phyloP scores from a whole-genome alignment of 1,140 invertebrate species.

The Riptortus pedestris region DNA sequence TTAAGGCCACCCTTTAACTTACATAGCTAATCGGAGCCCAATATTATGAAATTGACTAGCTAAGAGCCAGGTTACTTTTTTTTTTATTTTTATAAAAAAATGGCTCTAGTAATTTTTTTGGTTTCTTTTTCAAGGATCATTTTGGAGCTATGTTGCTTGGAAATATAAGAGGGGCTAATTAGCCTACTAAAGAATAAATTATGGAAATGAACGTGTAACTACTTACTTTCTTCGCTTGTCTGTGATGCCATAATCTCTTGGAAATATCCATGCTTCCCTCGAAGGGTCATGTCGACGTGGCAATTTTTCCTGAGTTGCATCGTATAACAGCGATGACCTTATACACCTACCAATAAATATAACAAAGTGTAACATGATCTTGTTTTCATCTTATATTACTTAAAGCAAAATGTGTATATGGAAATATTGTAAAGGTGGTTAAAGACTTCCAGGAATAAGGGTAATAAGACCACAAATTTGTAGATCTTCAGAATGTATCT shows the following conservation, averaged over 20 bases:
- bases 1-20: too few species aligned
- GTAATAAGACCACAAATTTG: too few species aligned
- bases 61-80: too few species aligned
- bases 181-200: slow-evolving; percentile 28
- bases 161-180: neutral
- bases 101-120: neutral
- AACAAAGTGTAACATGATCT: neutral
- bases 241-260: slow-evolving; percentile 60
- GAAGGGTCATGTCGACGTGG: slow-evolving; percentile 57
- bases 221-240: slow-evolving; percentile 54
- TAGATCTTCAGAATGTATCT: too few species aligned
- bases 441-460: too few species aligned
- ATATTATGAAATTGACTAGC: too few species aligned
- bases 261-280: slow-evolving; percentile 58
- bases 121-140: neutral
- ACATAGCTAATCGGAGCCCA: too few species aligned
- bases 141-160: neutral
- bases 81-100: neutral
- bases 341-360: slow-evolving; percentile 42
- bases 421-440: too few species aligned
- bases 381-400: neutral
- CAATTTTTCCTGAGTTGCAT: slow-evolving; percentile 63
- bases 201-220: neutral
- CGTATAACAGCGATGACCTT: slow-evolving; percentile 59
- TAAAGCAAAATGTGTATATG: neutral